Base-by-base conservation (phyloP, 1,140 invertebrate species). In the Drosophila murphyi region DNA sequence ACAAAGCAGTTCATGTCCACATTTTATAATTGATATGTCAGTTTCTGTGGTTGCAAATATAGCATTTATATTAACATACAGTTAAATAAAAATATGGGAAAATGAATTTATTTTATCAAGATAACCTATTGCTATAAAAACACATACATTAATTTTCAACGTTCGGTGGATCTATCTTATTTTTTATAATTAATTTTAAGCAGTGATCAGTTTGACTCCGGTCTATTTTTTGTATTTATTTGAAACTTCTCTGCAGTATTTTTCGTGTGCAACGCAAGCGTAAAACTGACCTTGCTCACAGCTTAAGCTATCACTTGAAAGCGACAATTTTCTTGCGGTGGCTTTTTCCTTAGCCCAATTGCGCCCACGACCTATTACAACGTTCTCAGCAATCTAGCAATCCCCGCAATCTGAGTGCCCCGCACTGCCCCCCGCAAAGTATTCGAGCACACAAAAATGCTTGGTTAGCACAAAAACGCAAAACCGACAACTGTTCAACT, bases 401-500 rank as follows among this genome's bases (percentile, higher is more conserved):
- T 6, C 20, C 43, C 29, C 8, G 39, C 39, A n/a, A 41, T 41
- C 39, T 41, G 8, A 41, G 5, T 41, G 39, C 10, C 45, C 7
- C 2, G 10, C 8, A 7, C 41, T 12, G 29, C 10, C 29, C 37
- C 28, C 6, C n/a, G 59, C 59, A 45, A 56, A 61, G 56, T 78
- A 71, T 74, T 69, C 65, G 69, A 70, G 41, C 51, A 75, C 54
- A 50, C 34, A 61, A 78, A 82, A 82, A 75, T 71, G 80, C 80
- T 82, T 75, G 52, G 56, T 61, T 55, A 48, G 80, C 80, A 76
- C 48, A 82, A 82, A 82, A 82, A 81, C 39, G 35, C 32, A 52
- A 43, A 63, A 65, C 63, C 75, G 80, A 68, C 80, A 82, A 82
- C 65, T 82, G 80, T 78, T 82, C 79, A 82, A 82, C 80, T 82